phyloP scores from a whole-genome alignment of 1,140 invertebrate genomes.

The Platorchestia sp. region DNA sequence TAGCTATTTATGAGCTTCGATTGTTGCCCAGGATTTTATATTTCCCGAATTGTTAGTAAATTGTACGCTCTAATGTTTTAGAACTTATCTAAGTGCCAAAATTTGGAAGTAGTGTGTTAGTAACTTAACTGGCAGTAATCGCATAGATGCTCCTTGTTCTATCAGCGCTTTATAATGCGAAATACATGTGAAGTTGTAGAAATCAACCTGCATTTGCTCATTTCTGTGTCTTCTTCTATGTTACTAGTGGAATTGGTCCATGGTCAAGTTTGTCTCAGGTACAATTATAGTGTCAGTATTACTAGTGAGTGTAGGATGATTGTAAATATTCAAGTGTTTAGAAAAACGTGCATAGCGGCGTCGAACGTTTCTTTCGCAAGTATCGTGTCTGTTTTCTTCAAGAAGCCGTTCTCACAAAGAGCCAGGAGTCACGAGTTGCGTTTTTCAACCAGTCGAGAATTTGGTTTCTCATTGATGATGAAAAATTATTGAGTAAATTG shows the following conservation, averaged over 20 bases:
- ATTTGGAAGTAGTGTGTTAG: background rate
- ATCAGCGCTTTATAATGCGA: background rate
- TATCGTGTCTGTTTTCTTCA: too few species aligned
- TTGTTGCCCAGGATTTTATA: background rate
- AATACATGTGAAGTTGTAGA: background rate
- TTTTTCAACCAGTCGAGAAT: too few species aligned
- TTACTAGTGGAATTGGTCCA: background rate
- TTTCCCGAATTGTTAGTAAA: background rate
- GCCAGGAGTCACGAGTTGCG: too few species aligned
- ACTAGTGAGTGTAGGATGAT: background rate
- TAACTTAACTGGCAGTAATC: too few species aligned
- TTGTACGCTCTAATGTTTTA: background rate
- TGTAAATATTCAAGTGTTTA: background rate
- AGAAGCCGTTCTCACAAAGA: too few species aligned
- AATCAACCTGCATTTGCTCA: background rate
- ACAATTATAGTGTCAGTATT: background rate
- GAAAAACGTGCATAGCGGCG: background rate
- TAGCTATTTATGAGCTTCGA: background rate
- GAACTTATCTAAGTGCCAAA: background rate
- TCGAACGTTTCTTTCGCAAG: too few species aligned
- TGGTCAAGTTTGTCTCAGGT: background rate
- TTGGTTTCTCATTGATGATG: too few species aligned
- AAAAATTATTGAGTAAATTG: too few species aligned
- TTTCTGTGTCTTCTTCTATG: background rate
- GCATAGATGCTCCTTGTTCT: background rate